Conservation (phyloP, 2,113 vertebrate species). For the Sceloporus undulatus region DNA sequence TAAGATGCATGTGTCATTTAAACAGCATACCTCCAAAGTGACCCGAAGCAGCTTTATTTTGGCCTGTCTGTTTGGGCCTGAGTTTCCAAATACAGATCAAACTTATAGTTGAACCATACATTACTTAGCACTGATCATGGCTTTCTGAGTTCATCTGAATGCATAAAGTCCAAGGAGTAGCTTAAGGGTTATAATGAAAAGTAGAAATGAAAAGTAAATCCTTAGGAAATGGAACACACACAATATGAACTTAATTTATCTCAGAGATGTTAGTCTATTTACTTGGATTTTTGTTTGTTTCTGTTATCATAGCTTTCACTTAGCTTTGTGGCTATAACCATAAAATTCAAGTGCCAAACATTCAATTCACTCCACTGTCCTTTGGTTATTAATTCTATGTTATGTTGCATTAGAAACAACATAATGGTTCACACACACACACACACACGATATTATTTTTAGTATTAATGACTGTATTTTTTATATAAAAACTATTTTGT, state of each 20-base stretch:
- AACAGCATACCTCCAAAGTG: no score
- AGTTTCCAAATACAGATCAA: neutral
- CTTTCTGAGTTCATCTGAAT: neutral
- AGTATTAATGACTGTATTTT: no score
- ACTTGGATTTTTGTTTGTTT: neutral
- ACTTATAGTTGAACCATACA: neutral
- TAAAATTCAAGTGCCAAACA: constrained; percentile 2
- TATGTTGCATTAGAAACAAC: neutral
- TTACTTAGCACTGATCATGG: neutral
- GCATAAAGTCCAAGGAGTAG: no score
- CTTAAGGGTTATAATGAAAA: neutral
- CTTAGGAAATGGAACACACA: neutral
- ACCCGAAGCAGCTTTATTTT: no score
- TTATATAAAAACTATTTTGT: neutral
- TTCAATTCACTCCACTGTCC: neutral
- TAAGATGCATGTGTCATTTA: no score
- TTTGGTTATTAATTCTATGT: neutral
- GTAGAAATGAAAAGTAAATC: neutral
- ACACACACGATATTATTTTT: no score
- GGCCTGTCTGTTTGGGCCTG: no score
- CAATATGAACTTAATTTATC: neutral
- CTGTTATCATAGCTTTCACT: neutral
- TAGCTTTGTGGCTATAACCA: neutral
- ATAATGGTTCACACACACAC: neutral
- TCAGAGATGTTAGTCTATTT: neutral